phyloP scores from a whole-genome alignment of 2,113 vertebrate species.

The Dromiciops gliroides region DNA sequence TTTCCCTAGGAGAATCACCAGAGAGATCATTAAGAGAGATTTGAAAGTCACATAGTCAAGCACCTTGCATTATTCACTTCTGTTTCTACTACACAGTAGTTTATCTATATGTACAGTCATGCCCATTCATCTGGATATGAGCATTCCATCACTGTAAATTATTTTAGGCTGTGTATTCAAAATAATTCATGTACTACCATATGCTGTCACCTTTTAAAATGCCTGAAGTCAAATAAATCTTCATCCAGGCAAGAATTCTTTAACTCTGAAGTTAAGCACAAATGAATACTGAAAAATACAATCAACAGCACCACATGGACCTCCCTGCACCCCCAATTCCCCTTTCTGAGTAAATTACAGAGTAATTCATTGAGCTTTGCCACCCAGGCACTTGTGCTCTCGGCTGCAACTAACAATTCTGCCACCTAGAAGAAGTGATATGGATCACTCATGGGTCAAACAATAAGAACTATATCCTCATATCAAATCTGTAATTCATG shows the following conservation, averaged over 20 bases:
- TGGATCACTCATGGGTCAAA: neutral
- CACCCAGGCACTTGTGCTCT: neutral
- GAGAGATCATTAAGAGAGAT: neutral
- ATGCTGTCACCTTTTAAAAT: conserved; percentile 58
- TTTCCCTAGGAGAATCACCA: neutral
- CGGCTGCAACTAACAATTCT: neutral
- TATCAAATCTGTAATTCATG: neutral
- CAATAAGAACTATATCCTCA: neutral
- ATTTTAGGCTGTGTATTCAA: conserved; percentile 60
- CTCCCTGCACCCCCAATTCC: neutral
- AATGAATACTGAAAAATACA: conserved; percentile 40
- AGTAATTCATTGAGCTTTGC: neutral
- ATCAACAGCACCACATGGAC: conserved; percentile 39
- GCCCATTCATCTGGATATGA: conserved; percentile 51
- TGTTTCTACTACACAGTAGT: conserved; percentile 14
- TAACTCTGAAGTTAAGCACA: conserved; percentile 47
- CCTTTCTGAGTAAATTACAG: neutral
- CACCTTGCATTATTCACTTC: conserved; percentile 33
- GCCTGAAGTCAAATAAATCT: conserved; percentile 63
- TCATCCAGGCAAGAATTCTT: conserved; percentile 51
- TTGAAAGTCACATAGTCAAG: conserved; percentile 52
- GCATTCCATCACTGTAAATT: conserved; percentile 49
- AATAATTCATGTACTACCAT: conserved; percentile 51
- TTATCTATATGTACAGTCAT: conserved; percentile 35
- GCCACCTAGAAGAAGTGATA: neutral